Conservation (phyloP, 2,113 vertebrate species). For the Platichthys stellatus region DNA sequence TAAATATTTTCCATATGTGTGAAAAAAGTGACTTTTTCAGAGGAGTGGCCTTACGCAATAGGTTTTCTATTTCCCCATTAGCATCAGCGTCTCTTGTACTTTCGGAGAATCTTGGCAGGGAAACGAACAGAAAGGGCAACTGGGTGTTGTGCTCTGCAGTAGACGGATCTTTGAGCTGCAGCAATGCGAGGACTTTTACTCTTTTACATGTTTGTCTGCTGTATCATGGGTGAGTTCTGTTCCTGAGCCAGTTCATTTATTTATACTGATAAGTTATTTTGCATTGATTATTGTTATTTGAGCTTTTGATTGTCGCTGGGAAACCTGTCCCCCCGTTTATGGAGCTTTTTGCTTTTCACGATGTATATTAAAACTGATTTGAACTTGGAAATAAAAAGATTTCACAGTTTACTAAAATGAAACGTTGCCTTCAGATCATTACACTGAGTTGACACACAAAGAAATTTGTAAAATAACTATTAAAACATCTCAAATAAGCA, state of each 20-base stretch:
- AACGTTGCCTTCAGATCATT: neutral
- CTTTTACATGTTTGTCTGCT: slow-evolving; percentile 43
- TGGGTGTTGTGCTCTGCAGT: slow-evolving; percentile 7
- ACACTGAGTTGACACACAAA: neutral
- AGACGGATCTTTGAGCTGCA: slow-evolving; percentile 1
- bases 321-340: neutral
- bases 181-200: slow-evolving; percentile 67
- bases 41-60: slow-evolving; percentile 64
- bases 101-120: neutral
- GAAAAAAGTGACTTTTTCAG: slow-evolving; percentile 62
- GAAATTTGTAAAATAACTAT: neutral
- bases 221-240: slow-evolving; percentile 63
- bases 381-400: neutral
- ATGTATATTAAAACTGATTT: slow-evolving; percentile 30
- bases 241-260: neutral
- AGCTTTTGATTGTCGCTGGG: neutral
- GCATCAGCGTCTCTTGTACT: slow-evolving; percentile 26
- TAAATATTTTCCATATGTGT: slow-evolving; percentile 83
- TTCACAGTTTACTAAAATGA: neutral
- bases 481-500: too few species aligned
- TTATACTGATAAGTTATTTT: slow-evolving; percentile 9
- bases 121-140: slow-evolving; percentile 5
- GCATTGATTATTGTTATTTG: neutral
- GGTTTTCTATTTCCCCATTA: slow-evolving; percentile 38
- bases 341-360: slow-evolving; percentile 5